Percentiles rank a stretch among this genome's conserved stretches.
phyloP scores from a whole-genome alignment of 2,888 invertebrate species.

The Magallana nippona region DNA sequence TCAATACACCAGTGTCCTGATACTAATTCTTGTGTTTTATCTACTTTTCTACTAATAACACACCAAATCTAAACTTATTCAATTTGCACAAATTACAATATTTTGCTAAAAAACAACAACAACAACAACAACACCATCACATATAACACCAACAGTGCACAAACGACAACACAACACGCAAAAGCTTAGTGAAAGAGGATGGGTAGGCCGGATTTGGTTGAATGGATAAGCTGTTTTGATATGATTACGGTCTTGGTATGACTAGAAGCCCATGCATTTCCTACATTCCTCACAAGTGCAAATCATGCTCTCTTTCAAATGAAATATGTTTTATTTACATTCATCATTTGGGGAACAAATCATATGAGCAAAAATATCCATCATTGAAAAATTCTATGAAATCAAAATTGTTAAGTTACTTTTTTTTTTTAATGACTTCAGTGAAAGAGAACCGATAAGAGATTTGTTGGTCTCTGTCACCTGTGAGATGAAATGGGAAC shows the following conservation, averaged over 20 bases:
- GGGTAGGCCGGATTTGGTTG: constrained; percentile 11
- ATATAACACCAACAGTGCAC: constrained; percentile 6
- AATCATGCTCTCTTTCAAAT: constrained; percentile 13
- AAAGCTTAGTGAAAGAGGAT: constrained; percentile 7
- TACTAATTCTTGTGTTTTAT: neutral
- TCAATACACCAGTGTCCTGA: neutral
- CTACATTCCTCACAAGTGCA: constrained; percentile 32
- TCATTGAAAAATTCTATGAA: neutral
- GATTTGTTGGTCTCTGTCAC: constrained; percentile 17
- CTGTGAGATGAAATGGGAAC: constrained; percentile 34
- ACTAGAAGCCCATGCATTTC: constrained; percentile 27
- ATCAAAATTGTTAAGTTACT: neutral
- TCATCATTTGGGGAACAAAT: neutral
- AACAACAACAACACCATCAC: neutral
- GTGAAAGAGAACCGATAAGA: constrained; percentile 18
- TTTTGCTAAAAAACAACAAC: neutral
- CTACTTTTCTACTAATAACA: neutral
- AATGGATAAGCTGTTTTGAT: constrained; percentile 24
- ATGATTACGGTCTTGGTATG: constrained; percentile 11
- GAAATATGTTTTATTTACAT: neutral
- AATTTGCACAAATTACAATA: neutral
- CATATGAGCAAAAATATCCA: neutral
- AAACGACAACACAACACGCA: neutral
- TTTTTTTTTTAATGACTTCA: neutral
- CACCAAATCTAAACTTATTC: neutral